phyloP scores from a whole-genome alignment of 2,888 invertebrate genomes.

The Anagyrus pseudococci region DNA sequence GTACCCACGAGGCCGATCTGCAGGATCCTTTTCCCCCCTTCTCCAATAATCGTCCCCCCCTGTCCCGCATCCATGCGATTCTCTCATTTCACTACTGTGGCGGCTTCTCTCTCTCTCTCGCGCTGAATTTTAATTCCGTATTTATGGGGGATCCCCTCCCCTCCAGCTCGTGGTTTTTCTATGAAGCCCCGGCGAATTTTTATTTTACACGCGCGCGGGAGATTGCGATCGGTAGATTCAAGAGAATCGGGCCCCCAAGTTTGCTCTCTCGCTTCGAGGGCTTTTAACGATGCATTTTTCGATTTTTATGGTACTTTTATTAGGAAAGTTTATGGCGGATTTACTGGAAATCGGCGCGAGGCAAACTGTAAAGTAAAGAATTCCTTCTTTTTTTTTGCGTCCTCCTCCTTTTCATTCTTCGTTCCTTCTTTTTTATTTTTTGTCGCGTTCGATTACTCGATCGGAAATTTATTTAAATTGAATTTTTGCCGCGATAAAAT shows the following conservation, averaged over 20 bases:
- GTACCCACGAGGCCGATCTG: conserved; percentile 28
- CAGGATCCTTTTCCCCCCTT: conserved; percentile 11
- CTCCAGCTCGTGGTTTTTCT: conserved; percentile 22
- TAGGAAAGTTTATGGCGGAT: no score
- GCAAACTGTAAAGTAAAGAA: no score
- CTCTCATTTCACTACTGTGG: not conserved
- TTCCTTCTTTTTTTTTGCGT: no score
- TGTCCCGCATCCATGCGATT: not conserved
- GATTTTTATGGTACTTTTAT: no score
- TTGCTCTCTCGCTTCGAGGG: not conserved
- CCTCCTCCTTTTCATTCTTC: no score
- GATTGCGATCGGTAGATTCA: not conserved
- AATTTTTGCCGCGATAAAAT: no score
- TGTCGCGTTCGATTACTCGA: no score
- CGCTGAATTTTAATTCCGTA: conserved; percentile 35
- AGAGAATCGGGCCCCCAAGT: no score
- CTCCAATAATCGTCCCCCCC: conserved; percentile 9
- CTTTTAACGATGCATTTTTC: no score
- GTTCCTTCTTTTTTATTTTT: no score
- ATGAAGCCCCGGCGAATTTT: not conserved
- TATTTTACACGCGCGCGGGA: not conserved
- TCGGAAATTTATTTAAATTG: not conserved
- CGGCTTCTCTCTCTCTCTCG: no score
- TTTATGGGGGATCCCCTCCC: conserved; percentile 8
- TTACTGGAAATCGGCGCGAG: no score